Conservation (phyloP, 2,888 invertebrate genomes). For the Taenaris catops region DNA sequence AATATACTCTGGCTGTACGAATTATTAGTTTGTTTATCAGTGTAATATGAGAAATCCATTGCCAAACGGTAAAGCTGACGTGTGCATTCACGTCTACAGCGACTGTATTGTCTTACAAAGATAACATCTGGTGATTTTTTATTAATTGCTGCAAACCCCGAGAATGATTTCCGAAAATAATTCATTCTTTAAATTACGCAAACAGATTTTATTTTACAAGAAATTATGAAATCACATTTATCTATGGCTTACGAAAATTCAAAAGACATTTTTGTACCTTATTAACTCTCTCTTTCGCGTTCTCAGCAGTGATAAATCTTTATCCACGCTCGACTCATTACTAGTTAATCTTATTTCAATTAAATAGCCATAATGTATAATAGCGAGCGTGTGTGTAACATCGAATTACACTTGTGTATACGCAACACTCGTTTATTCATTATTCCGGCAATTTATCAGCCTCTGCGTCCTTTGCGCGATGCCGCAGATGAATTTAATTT, state of each 20-base stretch:
- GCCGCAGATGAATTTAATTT: conserved; percentile 73
- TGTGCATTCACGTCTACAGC: no score
- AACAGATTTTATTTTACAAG: conserved; percentile 3
- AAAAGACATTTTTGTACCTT: conserved; percentile 8
- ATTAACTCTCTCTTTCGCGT: conserved; percentile 12
- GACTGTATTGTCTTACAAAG: no score
- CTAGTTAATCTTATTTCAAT: conserved; percentile 37
- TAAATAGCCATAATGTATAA: conserved; percentile 36
- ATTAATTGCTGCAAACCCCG: conserved; percentile 5
- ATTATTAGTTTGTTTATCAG: no score
- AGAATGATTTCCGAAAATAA: neutral
- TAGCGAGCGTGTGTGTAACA: conserved; percentile 25
- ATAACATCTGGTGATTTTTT: conserved; percentile 5
- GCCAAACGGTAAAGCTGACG: no score
- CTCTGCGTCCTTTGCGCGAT: conserved; percentile 62
- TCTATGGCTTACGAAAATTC: conserved; percentile 3
- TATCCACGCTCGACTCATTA: conserved; percentile 17
- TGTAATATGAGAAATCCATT: no score
- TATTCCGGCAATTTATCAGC: conserved; percentile 71
- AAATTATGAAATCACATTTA: conserved; percentile 2
- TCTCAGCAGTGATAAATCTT: conserved; percentile 10
- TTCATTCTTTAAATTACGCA: neutral
- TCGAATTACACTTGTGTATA: conserved; percentile 32
- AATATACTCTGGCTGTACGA: no score
- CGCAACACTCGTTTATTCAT: conserved; percentile 64